Base-by-base conservation (phyloP, 2,888 invertebrate species). In the Dyspetes luteomarginatus region DNA sequence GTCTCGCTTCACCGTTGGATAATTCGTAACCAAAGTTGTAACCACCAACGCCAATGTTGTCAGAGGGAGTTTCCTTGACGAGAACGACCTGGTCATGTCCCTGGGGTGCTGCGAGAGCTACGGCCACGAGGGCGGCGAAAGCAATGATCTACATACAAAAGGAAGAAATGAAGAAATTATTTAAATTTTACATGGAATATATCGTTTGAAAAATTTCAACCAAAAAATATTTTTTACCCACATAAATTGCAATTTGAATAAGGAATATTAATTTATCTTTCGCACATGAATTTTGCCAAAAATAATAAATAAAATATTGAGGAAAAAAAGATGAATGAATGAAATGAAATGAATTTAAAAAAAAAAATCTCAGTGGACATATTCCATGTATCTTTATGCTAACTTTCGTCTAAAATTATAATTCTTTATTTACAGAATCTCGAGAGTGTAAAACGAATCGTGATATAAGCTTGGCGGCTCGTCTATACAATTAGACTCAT, bases 1-100 rank as follows among this genome's bases (percentile, higher is more conserved):
- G 75, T 36, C 81, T 82, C 1, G 69, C 52, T 30, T 86, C 83
- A 4, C 87, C 90, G 68, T 89, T 85, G 12, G 88, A 88, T n/a
- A 89, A 81, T 58, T 88, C 86, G 58, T 87, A 90, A 9, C 36
- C 86, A 55, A 76, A 90, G 4, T 81, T 76, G 83, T 90, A 90
- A 22, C 83, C 83, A 22, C 83, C 89, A n/a, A 90, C 5, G 2
- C 90, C 90, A 30, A 88, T 88, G 83, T 90, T 90, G 81, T 90
- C 84, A 1, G 79, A 83, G 1, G 84, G 87, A 2, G 82, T 84
- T 28, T 90, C 87, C 22, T 86, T 87, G 0, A 89, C 83, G 12
- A 90, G 1, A 0, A 85, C 78, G 0, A 85, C 84, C 2, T 79
- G 22, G 0, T 68, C 64, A 3, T 45, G 77, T 0, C 62, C 72